Base-by-base conservation (phyloP, 2,113 vertebrate species). In the Pica pica region DNA sequence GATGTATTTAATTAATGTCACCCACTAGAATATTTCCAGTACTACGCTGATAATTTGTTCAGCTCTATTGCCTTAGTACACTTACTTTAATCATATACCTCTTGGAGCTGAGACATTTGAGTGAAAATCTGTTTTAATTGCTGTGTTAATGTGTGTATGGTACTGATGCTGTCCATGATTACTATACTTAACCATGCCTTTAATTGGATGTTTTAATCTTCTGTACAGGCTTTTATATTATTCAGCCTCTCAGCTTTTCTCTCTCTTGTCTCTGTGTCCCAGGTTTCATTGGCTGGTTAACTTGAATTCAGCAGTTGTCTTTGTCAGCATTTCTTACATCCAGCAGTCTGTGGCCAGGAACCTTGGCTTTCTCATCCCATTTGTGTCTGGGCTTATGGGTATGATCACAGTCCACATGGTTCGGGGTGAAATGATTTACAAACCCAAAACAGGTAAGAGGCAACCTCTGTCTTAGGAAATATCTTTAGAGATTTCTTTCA, bases 281-380 rank as follows among this genome's bases (percentile, higher is more conserved):
- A 99, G 99, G 99, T 99, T 99, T 97, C 98, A 99, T 53, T 99
- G 99, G 99, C 93, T 99, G 96, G 96, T 98, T 91, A 99, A 98
- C 95, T 96, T 99, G 87, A 99, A 98, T 85, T 98, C 98, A 56
- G 98, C 97, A 2, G 94, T 99, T 33, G 98, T 99, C 91, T 99
- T 99, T 97, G 97, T 99, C 97, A 99, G 98, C 73, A 99, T 99
- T 83, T 98, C 99, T 76, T 99, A 98, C 61, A 98, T 99, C 93
- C 99, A 99, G 96, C 98, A 99, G 89, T 98, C 98, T 5, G 98
- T 98, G 86, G 98, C 98, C 50, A 98, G 98, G 96, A 98, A 98
- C 90, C 95, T 99, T 53, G 98, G 98, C 85, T 99, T 99, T 71
- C 98, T 99, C 28, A 98, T 98, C 91, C 99, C 99, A 4, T 98